Evolutionary conservation across 2,113 vertebrate genomes (phyloP).

Genomic region (Salvelinus sp.): DNA sequence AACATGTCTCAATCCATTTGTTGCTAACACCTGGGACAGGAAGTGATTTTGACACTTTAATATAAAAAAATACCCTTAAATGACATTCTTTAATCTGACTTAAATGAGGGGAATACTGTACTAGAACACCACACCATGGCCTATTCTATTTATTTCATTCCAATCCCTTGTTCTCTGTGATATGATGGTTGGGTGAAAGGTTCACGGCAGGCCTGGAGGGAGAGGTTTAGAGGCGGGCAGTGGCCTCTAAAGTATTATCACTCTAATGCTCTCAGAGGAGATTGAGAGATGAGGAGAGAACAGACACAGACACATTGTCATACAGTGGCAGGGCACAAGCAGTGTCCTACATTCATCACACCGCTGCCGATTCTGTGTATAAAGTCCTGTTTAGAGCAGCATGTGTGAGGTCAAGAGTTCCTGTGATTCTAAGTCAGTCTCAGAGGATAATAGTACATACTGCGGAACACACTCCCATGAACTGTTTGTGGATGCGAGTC

Average conservation of each 20-base stretch:
- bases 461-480: background rate
- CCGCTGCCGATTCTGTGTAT: background rate
- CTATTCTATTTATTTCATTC: slow-evolving; percentile 25
- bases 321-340: background rate
- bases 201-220: background rate
- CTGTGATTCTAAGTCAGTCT: slow-evolving; percentile 14
- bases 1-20: background rate
- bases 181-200: slow-evolving; percentile 34
- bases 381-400: background rate
- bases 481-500: background rate
- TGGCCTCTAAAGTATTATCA: slow-evolving; percentile 26
- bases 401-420: background rate
- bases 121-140: background rate
- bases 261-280: slow-evolving; percentile 41
- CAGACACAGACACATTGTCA: background rate
- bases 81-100: background rate
- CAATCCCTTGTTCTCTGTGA: slow-evolving; percentile 9
- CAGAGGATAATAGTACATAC: background rate
- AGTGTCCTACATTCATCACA: background rate
- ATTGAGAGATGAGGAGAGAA: slow-evolving; percentile 5
- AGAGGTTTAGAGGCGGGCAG: background rate
- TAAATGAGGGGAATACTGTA: background rate
- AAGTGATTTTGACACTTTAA: background rate
- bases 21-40: background rate
- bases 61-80: background rate